Evolutionary conservation across 2,888 invertebrate species (phyloP), one percentile per base, ranked within the genome.

Genomic region (Acronicta leporina): DNA sequence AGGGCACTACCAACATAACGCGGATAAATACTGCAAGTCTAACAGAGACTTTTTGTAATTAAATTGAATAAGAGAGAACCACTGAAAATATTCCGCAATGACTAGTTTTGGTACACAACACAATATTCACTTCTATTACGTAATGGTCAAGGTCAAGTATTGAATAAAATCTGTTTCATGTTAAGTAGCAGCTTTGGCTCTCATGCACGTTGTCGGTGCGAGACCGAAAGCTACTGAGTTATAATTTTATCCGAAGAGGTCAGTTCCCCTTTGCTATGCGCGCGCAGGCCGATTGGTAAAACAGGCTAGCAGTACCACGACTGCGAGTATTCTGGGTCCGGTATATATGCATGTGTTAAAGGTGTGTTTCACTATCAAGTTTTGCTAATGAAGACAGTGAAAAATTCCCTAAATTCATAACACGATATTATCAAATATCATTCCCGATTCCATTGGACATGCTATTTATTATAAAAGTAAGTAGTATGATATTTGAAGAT

Each of bases 131-230:
- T 10, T 30, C 30, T 11, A 11, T 11, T 11, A 11, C 11, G 11
- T 10, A 11, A 10, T 11, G 4, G 30, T 9, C 30, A 30, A 30
- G 4, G 35, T 38, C 38, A 38, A 38, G 5, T 38, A 38, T 38
- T n/a, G n/a, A 35, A n/a, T 38, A 38, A 38, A 11, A 38, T 38
- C 38, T 38, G n/a, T 38, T 38, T 38, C 38, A 35, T 35, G 35
- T 13, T 13, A 13, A n/a, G 1, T 38, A n/a, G 38, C 38, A 38
- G 38, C 38, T n/a, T 38, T 38, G 38, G 38, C 5, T n/a, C 35
- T 35, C 38, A 38, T 38, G n/a, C n/a, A n/a, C n/a, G 38, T 38
- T n/a, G 7, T n/a, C n/a, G 38, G 38, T n/a, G 38, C 38, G 38
- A 38, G 6, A 38, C n/a, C 38, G n/a, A 35, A 38, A 38, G 38